phyloP scores from a whole-genome alignment of 2,888 invertebrate species.

The Erynnis tages region DNA sequence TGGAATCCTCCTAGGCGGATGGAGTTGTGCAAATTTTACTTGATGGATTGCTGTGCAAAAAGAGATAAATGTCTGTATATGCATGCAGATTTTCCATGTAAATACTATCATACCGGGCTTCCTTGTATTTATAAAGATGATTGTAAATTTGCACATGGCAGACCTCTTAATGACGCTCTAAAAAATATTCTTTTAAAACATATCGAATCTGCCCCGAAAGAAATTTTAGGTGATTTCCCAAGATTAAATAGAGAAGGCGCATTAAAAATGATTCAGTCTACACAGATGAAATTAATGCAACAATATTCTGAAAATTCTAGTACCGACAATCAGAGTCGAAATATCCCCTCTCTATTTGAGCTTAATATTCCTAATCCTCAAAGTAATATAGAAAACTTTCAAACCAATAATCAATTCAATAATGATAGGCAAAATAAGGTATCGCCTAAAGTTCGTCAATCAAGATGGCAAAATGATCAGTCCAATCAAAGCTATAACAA shows the following conservation, averaged over 20 bases:
- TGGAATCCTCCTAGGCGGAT: constrained; percentile 91
- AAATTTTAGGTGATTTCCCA: constrained; percentile 94
- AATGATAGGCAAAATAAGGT: constrained; percentile 65
- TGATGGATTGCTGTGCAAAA: constrained; percentile 97
- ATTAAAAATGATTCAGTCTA: constrained; percentile 76
- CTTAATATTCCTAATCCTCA: constrained; percentile 69
- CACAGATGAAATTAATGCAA: constrained; percentile 69
- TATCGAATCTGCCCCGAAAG: constrained; percentile 94
- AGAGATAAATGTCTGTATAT: constrained; percentile 97
- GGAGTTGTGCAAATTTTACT: constrained; percentile 97
- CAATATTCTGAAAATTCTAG: constrained; percentile 63
- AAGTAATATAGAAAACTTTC: constrained; percentile 48
- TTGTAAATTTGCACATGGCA: constrained; percentile 96
- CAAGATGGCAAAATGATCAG: constrained; percentile 75
- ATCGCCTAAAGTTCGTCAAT: constrained; percentile 73
- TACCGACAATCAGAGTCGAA: constrained; percentile 57
- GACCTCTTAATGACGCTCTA: constrained; percentile 90
- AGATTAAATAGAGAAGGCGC: constrained; percentile 90
- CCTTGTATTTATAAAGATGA: constrained; percentile 90
- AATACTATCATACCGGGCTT: constrained; percentile 96
- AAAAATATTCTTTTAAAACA: constrained; percentile 86
- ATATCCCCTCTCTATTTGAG: constrained; percentile 74
- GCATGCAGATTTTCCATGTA: constrained; percentile 98
- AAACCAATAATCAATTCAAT: constrained; percentile 54
- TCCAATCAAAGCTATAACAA: constrained; percentile 53